Percentiles rank a stretch among this genome's conserved stretches.
phyloP scores from a whole-genome alignment of 2,113 vertebrate genomes.

The Catharus bicknelli region DNA sequence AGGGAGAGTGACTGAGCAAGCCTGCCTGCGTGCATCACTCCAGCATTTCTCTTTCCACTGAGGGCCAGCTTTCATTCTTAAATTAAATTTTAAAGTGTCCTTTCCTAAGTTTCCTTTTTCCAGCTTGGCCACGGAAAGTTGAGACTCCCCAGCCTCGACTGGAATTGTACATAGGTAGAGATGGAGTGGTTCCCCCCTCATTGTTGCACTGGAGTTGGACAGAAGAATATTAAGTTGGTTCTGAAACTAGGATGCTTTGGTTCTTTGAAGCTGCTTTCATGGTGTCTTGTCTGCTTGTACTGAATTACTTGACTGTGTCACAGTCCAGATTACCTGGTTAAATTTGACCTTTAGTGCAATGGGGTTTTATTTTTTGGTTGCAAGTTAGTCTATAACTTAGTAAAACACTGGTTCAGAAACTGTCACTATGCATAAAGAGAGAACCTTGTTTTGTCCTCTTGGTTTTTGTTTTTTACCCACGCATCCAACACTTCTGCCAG shows the following conservation, averaged over 20 bases:
- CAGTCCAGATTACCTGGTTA: slow-evolving; percentile 40
- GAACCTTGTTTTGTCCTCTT: not conserved
- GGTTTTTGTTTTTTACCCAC: not conserved
- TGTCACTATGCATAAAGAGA: slow-evolving; percentile 57
- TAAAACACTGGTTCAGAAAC: slow-evolving; percentile 75
- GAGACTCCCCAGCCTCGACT: not conserved
- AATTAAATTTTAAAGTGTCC: slow-evolving; percentile 65
- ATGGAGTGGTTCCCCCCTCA: not conserved
- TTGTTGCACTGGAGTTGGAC: slow-evolving; percentile 46
- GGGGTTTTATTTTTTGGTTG: slow-evolving; percentile 46
- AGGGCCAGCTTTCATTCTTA: slow-evolving; percentile 34
- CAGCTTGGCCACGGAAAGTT: slow-evolving; percentile 39
- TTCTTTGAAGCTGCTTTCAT: slow-evolving; percentile 72
- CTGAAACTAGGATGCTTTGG: slow-evolving; percentile 41
- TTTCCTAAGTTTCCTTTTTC: slow-evolving; percentile 61
- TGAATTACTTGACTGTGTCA: slow-evolving; percentile 43
- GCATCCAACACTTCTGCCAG: slow-evolving; percentile 45
- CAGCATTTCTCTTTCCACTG: slow-evolving; percentile 23
- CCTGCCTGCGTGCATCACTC: not conserved
- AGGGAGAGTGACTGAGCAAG: not conserved
- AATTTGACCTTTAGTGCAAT: slow-evolving; percentile 70
- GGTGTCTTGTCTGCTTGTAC: slow-evolving; percentile 54
- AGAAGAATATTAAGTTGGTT: slow-evolving; percentile 35
- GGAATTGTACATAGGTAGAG: slow-evolving; percentile 47
- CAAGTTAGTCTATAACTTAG: slow-evolving; percentile 59